Base-by-base conservation (phyloP, 2,113 vertebrate species). In the Petrocephalus zakoni region DNA sequence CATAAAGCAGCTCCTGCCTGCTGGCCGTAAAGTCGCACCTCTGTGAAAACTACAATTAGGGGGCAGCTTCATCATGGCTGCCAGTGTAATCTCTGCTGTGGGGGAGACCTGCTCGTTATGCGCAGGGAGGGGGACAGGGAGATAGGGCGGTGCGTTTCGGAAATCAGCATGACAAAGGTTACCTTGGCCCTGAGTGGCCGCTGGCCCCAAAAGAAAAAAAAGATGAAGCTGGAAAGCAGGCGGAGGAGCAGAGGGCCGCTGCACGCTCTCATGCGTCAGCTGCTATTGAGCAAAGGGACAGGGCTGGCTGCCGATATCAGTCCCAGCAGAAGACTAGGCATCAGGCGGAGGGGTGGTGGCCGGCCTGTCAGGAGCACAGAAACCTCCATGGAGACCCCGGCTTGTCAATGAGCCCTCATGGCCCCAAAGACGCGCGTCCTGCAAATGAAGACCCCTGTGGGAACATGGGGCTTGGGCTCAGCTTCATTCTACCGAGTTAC, bases 211-310 rank as follows among this genome's bases (percentile, higher is more conserved):
- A 42, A 81, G n/a, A 82, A n/a, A 82, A 82, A 34, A 29, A n/a
- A 9, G 10, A 29, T 86, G 88, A 82, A 81, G 58, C 88, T 42
- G 83, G 72, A 47, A 78, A 91, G 47, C 68, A 89, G 49, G 51
- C 37, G 89, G 84, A 90, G 81, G 61, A 89, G 82, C 51, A 25
- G 87, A 22, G 1, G 81, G 85, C 89, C 56, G 78, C 87, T 88
- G 90, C 90, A 90, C 4, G 90, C 90, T 91, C 92, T 90, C 89
- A 91, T 94, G 93, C 61, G 88, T 94, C 92, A 92, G 91, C 90
- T 86, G 88, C 92, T 89, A 91, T 93, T 91, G 93, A 91, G 88
- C 88, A 89, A 91, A 61, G 90, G 92, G 91, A 91, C 90, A 87
- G 88, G 88, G 82, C 89, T 89, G 87, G 89, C 88, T 64, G 86